Evolutionary conservation across 1,140 invertebrate genomes (phyloP), one percentile per base, ranked within the genome.

Genomic region (Grapholita molesta): DNA sequence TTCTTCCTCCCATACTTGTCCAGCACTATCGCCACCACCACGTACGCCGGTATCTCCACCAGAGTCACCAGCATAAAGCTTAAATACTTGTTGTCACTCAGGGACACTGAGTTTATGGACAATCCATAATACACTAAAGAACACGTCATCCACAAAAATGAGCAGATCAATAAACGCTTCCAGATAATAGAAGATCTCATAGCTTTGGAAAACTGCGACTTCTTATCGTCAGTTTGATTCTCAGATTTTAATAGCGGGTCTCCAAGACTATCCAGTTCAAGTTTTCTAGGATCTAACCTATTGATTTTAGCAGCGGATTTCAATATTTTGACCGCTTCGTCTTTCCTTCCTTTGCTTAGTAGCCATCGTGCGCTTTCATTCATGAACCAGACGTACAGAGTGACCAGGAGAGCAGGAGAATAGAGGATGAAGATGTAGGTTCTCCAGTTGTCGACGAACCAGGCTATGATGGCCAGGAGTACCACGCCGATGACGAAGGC

Each of bases 291-390:
- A 52, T 93, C 90, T 5, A 93, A 85, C 35, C 95, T 94, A 79
- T 98, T 98, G 11, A 95, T 93, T 77, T 93, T 93, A 0, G 96
- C 95, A 0, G 95, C 96, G 67, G 92, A 94, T 75, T 95, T 93
- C 1, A 97, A 91, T 3, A 96, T 92, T 64, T 91, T 90, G 28
- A 95, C 94, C 0, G 96, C 96, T 89, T 96, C 94, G 12, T 95
- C 93, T 12, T 93, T 89, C 28, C 95, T 93, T n/a, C 95, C 95
- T 85, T 97, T 96, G 2, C 95, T 94, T 23, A 97, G 83, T 12
- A 97, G 84, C 96, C 96, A 97, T 71, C 96, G 93, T 0, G 95
- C 94, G 3, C 96, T 97, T 86, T 97, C 97, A 2, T 96, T 96
- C 82, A 97, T 95, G 73, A 97, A 95, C 96, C 96, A 97, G 88